Evolutionary conservation across 2,888 invertebrate genomes (phyloP).

Genomic region (Andrena bicolor): DNA sequence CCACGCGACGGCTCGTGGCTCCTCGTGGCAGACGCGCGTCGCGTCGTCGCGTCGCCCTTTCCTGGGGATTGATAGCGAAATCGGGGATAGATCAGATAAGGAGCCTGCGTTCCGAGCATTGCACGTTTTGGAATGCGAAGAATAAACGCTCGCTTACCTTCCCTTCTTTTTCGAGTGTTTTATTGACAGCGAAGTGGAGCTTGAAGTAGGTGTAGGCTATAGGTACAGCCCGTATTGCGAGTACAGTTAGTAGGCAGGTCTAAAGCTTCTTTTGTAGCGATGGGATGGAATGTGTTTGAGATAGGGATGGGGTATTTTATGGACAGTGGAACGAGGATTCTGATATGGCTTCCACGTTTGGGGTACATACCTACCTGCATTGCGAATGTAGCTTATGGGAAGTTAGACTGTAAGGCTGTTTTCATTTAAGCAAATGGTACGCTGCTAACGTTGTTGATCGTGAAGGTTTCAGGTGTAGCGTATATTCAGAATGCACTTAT

Average conservation of each 20-base stretch:
- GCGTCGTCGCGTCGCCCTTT: slow-evolving; percentile 69
- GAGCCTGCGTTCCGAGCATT: not conserved
- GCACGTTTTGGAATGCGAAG: not conserved
- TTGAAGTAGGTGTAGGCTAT: not conserved
- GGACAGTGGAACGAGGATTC: not conserved
- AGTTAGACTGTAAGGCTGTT: no score
- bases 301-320: not conserved
- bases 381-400: no score
- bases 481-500: no score
- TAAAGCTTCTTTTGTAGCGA: not conserved
- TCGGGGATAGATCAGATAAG: slow-evolving; percentile 51
- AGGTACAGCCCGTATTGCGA: not conserved
- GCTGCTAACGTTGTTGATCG: no score
- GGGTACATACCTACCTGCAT: no score
- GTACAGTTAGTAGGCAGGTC: not conserved
- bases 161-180: not conserved
- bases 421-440: no score
- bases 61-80: slow-evolving; percentile 66
- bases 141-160: not conserved
- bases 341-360: not conserved
- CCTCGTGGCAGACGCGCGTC: slow-evolving; percentile 78
- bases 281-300: not conserved
- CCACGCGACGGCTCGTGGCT: slow-evolving; percentile 82
- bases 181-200: not conserved
- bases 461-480: no score